Evolutionary conservation across 2,888 invertebrate genomes (phyloP), one percentile per base, ranked within the genome.

Genomic region (Saturnia pavonia): DNA sequence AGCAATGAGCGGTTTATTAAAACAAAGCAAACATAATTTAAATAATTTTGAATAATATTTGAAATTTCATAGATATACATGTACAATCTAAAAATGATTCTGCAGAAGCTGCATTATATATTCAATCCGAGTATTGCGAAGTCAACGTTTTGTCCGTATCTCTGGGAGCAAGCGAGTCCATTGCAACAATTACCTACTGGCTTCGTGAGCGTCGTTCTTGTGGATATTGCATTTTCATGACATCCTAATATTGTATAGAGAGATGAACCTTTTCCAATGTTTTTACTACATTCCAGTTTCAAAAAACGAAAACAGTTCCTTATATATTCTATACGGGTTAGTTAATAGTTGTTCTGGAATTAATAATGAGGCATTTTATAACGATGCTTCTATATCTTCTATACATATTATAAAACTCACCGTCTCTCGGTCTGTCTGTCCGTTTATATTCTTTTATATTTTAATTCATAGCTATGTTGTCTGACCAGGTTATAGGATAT

Each of bases 111-210:
- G 42, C 51, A 70, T 51, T 25, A 66, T 48, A 66, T 79, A 81
- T 79, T 72, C 76, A 75, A 78, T 77, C 73, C 70, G 57, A 69
- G 72, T 71, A 71, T 74, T 76, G 80, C 77, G 67, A 70, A 76
- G 76, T 78, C 76, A 73, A 74, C 80, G 74, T 71, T 78, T 54
- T 78, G 71, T 74, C 51, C 70, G 51, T 82, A 84, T 84, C 84
- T 82, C 73, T 68, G 72, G 70, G 71, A 73, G 76, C 85, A 83
- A 77, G 76, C 54, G 22, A 76, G 74, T 73, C 78, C 80, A 79
- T 81, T 76, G 77, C 77, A 80, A 82, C 81, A 82, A 83, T 84
- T 82, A 84, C 77, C 34, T 34, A 34, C 34, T 48, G 70, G 68
- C 14, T 34, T 27, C 63, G 25, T 63, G 63, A 27, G 16, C 73